Percentiles rank a stretch among this genome's conserved stretches.
Conservation (phyloP, 1,140 invertebrate genomes). For the Bombus terrestris region DNA sequence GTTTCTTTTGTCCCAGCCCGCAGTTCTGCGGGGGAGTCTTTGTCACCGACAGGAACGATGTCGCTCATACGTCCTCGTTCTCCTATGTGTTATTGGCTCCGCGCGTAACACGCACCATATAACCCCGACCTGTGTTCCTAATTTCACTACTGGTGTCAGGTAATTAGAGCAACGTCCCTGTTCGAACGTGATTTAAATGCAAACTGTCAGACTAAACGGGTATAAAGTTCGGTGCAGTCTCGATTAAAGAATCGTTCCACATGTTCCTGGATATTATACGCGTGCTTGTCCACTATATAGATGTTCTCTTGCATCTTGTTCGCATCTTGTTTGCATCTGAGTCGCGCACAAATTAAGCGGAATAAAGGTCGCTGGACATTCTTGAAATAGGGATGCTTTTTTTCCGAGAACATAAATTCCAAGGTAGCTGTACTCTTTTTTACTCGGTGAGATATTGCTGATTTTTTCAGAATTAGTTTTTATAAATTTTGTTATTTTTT, state of each 20-base stretch:
- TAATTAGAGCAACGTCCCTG: conserved; percentile 54
- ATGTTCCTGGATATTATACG: not conserved
- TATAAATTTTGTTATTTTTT: not conserved
- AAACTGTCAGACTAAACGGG: conserved; percentile 47
- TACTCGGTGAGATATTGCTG: no score
- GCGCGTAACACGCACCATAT: not conserved
- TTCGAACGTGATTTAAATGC: conserved; percentile 62
- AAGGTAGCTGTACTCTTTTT: not conserved
- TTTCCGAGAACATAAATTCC: not conserved
- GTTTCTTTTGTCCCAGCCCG: not conserved
- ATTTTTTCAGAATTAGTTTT: not conserved
- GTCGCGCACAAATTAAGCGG: not conserved
- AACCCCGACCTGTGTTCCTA: conserved; percentile 41
- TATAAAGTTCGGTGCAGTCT: conserved; percentile 25
- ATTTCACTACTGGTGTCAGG: conserved; percentile 49
- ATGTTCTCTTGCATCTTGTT: not conserved
- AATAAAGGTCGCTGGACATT: no score
- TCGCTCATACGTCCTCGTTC: not conserved
- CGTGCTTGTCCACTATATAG: not conserved
- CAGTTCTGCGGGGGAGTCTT: not conserved
- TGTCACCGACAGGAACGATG: conserved; percentile 24
- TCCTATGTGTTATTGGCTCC: not conserved
- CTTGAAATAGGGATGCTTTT: not conserved
- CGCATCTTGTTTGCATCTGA: no score
- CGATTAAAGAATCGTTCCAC: conserved; percentile 50